These are phyloP conservation scores for Nothura maculosa DNA, from an alignment of 2,797 vertebrate species.

Conservation along the genomic window DNA sequence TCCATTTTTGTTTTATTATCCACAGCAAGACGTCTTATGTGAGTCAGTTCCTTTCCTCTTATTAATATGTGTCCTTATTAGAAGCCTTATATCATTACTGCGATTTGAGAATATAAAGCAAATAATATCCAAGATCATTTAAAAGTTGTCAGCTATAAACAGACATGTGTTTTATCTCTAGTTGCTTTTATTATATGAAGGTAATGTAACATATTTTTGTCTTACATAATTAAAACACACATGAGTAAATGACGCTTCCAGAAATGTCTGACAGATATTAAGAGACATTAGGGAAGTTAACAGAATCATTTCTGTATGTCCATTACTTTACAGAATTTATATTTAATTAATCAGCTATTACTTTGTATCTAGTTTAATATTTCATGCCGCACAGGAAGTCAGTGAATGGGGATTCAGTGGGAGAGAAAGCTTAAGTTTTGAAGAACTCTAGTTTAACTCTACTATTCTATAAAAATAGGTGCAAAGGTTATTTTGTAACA, in stretches of 20 bases:
- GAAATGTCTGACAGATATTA: background rate
- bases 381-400: background rate
- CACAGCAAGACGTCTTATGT: background rate
- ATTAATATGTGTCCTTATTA: background rate
- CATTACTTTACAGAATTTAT: background rate
- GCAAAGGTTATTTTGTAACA: background rate
- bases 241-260: background rate
- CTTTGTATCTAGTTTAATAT: background rate
- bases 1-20: background rate
- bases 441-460: background rate
- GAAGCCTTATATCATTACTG: background rate
- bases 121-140: background rate
- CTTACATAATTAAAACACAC: background rate
- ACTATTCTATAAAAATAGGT: background rate
- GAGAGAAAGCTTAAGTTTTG: background rate
- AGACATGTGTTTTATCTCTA: background rate
- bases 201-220: background rate
- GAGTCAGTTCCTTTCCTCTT: background rate
- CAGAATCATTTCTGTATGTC: background rate
- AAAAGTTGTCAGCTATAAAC: background rate
- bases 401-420: background rate
- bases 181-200: background rate
- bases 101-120: background rate
- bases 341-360: slow-evolving; percentile 8
- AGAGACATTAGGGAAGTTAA: background rate